A percentile compares a stretch with the other conserved stretches of the same genome.
These are phyloP conservation scores for Pelecanus crispus DNA, from an alignment of 2,113 vertebrate species.

Conservation along the genomic window DNA sequence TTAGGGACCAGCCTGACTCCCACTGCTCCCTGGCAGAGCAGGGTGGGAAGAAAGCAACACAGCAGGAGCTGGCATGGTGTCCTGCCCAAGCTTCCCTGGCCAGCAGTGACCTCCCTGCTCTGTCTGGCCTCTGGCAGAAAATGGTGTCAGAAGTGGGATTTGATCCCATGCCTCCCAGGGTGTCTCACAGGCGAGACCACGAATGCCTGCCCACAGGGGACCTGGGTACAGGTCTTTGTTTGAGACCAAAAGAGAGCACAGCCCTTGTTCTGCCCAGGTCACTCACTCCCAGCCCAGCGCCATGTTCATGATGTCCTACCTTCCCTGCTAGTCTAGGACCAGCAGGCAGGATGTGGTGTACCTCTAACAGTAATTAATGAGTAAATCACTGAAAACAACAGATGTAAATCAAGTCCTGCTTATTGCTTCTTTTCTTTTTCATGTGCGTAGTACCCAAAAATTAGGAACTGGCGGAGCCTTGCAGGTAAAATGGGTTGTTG, in stretches of 20 bases:
- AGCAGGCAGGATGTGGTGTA: fast-evolving
- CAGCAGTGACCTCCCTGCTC: no score
- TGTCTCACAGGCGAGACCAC: background rate
- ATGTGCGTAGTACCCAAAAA: background rate
- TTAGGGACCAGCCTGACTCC: background rate
- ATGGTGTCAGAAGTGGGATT: background rate
- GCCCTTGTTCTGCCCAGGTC: background rate
- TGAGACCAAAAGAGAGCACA: background rate
- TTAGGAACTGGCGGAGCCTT: background rate
- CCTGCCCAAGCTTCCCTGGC: background rate
- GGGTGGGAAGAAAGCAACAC: background rate
- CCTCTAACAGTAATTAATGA: background rate
- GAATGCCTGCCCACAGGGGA: background rate
- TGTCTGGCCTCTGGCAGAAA: background rate
- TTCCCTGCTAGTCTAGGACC: background rate
- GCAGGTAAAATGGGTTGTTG: background rate
- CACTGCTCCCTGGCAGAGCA: background rate
- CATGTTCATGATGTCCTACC: fast-evolving
- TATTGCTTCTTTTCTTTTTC: background rate
- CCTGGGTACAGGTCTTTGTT: background rate
- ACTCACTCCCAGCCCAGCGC: fast-evolving
- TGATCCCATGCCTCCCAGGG: background rate
- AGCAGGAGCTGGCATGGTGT: background rate
- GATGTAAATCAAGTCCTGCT: background rate
- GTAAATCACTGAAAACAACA: background rate